Evolutionary conservation across 1,140 invertebrate genomes (phyloP).

Genomic region (Macrobrachium nipponense): DNA sequence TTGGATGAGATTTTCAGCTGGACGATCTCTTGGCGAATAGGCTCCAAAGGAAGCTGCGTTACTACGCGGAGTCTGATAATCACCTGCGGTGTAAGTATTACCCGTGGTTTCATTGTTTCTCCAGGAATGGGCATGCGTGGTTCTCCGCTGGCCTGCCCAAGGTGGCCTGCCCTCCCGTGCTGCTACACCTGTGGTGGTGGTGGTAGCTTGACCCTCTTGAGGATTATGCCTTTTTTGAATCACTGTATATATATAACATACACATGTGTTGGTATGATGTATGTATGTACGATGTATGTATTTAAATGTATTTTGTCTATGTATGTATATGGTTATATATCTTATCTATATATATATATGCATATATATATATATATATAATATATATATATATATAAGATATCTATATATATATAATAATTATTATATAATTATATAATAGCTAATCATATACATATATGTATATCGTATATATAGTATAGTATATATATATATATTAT

Average conservation of each 20-base stretch:
- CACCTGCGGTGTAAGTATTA: conserved; percentile 9
- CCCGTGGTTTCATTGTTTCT: conserved; percentile 36
- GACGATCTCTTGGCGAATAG: background rate
- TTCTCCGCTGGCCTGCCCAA: no score
- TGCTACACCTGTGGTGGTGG: no score
- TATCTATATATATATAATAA: no score
- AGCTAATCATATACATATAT: no score
- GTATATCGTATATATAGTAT: no score
- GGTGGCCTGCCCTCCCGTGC: no score
- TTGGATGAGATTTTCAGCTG: background rate
- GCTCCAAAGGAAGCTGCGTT: background rate
- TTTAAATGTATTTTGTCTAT: background rate
- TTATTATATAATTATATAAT: no score
- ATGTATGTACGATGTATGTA: conserved; percentile 4
- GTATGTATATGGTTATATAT: conserved; percentile 9
- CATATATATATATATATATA: conserved; percentile 18
- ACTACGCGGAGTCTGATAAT: conserved; percentile 3
- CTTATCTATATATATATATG: conserved; percentile 17
- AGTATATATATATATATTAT: conserved; percentile 17
- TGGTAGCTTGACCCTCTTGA: no score
- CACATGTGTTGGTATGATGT: background rate
- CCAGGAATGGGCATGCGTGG: background rate
- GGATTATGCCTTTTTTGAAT: background rate
- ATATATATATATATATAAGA: background rate
- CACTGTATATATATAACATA: background rate